These are phyloP conservation scores for Masticophis lateralis DNA, from an alignment of 2,797 vertebrate genomes.

Conservation along the genomic window DNA sequence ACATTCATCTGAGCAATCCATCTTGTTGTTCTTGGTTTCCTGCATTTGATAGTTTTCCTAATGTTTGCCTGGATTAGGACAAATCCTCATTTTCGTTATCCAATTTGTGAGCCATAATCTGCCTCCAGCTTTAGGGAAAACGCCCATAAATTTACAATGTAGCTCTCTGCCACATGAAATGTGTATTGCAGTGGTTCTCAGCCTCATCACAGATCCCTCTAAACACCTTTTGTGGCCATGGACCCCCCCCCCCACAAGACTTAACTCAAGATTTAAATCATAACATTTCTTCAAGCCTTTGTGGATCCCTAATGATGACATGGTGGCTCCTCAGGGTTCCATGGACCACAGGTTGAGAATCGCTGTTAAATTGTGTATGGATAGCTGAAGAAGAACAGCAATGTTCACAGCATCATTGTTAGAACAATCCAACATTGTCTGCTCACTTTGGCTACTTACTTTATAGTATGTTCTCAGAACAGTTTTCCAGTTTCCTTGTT, in stretches of 20 bases:
- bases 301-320: neutral
- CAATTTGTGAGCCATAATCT: neutral
- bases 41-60: neutral
- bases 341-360: neutral
- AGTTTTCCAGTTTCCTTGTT: neutral
- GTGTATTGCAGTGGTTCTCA: neutral
- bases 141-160: neutral
- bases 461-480: neutral
- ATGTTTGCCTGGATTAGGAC: neutral
- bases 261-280: neutral
- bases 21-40: neutral
- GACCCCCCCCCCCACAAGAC: neutral
- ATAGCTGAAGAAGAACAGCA: neutral
- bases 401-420: neutral
- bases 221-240: neutral
- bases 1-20: neutral
- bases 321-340: neutral
- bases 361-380: neutral
- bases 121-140: neutral
- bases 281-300: neutral
- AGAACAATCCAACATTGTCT: neutral
- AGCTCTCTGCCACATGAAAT: neutral
- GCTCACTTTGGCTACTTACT: neutral
- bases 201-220: neutral
- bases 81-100: neutral